Conservation (phyloP, 1,140 invertebrate genomes). For the Protaetia brevitarsis region DNA sequence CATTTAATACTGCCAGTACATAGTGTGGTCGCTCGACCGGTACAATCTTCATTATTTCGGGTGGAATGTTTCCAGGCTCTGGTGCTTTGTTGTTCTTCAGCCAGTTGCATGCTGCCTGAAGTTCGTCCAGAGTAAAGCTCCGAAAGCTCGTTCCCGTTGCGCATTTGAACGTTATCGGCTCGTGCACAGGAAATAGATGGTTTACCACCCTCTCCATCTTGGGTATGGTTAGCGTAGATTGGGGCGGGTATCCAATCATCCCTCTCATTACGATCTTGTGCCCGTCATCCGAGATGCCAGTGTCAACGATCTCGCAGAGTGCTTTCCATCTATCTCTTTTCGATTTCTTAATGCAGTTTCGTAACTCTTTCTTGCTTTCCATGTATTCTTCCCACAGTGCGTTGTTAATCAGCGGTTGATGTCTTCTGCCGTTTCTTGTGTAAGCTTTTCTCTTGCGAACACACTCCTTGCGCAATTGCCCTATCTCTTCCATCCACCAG, state of each 20-base stretch:
- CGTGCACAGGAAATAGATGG: background rate
- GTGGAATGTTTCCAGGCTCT: background rate
- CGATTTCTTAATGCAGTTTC: no score
- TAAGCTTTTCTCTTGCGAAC: no score
- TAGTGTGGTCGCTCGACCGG: background rate
- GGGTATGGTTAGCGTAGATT: background rate
- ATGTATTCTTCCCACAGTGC: no score
- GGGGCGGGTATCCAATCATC: background rate
- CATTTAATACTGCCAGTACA: slow-evolving; percentile 46
- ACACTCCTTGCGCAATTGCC: no score
- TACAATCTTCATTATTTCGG: background rate
- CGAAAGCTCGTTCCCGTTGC: background rate
- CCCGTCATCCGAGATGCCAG: background rate
- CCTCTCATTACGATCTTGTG: background rate
- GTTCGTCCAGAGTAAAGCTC: background rate
- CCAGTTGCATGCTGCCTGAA: background rate
- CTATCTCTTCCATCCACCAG: no score
- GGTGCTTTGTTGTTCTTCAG: background rate
- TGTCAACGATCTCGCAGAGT: background rate
- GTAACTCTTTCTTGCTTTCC: no score
- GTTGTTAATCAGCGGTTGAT: no score
- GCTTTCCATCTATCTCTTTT: background rate
- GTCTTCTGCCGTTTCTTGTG: no score
- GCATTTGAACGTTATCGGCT: background rate
- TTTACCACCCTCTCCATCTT: background rate